Evolutionary conservation across 1,140 invertebrate genomes (phyloP).

Genomic region (Caenorhabditis remanei): DNA sequence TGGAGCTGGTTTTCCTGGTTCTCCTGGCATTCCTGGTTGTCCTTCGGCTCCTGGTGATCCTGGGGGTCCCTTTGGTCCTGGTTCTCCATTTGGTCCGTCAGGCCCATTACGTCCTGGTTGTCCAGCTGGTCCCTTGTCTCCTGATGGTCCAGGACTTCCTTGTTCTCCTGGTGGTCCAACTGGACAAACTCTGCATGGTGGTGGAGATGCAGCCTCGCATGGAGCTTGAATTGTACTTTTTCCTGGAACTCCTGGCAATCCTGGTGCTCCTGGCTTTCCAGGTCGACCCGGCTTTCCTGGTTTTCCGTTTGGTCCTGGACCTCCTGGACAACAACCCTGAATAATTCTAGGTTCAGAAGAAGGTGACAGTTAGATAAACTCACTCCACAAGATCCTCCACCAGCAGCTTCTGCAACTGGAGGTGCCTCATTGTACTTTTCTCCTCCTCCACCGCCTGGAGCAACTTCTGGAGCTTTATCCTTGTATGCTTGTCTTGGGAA

Average conservation of each 20-base stretch:
- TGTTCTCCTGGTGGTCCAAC: constrained; percentile 31
- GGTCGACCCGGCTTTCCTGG: constrained; percentile 67
- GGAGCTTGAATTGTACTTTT: constrained; percentile 30
- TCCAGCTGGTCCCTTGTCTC: constrained; percentile 40
- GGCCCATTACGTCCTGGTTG: constrained; percentile 26
- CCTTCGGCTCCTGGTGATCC: constrained; percentile 38
- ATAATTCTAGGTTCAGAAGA: background rate
- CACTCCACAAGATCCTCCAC: constrained; percentile 43
- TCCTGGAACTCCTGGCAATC: constrained; percentile 50
- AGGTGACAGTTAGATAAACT: background rate
- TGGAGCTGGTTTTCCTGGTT: constrained; percentile 42
- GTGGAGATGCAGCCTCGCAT: constrained; percentile 30
- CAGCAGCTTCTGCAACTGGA: constrained; percentile 20
- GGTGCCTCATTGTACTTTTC: constrained; percentile 27
- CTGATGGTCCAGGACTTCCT: constrained; percentile 13
- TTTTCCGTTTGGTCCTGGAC: constrained; percentile 65
- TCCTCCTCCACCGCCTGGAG: constrained; percentile 10
- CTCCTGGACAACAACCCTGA: constrained; percentile 64
- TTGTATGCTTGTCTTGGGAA: constrained; percentile 44
- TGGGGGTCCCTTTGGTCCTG: constrained; percentile 51
- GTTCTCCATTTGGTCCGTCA: constrained; percentile 41
- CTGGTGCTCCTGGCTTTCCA: constrained; percentile 61
- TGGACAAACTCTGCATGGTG: constrained; percentile 38
- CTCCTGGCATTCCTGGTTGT: constrained; percentile 51
- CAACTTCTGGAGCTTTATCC: constrained; percentile 32